Evolutionary conservation across 92 coral and sea anemone species (phyloP).

Genomic region (Bergia sp.): DNA sequence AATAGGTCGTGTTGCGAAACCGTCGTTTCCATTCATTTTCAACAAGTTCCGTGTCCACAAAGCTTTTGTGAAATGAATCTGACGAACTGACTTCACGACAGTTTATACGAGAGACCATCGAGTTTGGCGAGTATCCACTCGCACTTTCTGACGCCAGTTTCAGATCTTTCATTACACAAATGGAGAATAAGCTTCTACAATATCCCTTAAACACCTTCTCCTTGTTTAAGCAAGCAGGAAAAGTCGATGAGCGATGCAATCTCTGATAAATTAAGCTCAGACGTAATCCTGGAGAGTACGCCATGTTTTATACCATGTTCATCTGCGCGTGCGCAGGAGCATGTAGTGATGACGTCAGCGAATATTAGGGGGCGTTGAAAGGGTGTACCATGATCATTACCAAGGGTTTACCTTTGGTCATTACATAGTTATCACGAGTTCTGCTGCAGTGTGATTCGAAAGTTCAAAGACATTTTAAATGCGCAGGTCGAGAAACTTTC

Average conservation of each 20-base stretch:
- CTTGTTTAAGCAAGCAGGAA: background rate
- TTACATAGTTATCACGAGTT: too few species aligned
- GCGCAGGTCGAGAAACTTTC: too few species aligned
- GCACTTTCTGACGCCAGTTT: constrained; percentile 45
- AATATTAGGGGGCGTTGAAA: constrained; percentile 14
- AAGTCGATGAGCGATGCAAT: constrained; percentile 4
- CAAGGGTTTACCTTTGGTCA: too few species aligned
- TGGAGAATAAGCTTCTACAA: background rate
- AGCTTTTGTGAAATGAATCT: background rate
- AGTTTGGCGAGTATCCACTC: constrained; percentile 26
- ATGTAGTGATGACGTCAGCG: constrained; percentile 6
- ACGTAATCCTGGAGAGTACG: constrained; percentile 23
- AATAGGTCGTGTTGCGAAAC: constrained; percentile 71
- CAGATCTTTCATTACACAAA: constrained; percentile 15
- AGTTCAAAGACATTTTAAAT: too few species aligned
- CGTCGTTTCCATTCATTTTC: constrained; percentile 86
- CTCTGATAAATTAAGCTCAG: constrained; percentile 1
- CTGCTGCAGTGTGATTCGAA: too few species aligned
- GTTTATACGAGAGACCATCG: background rate
- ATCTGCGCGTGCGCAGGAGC: background rate
- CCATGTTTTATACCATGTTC: constrained; percentile 28
- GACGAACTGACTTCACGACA: constrained; percentile 5
- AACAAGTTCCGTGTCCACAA: constrained; percentile 64
- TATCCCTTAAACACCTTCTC: background rate
- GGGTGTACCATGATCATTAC: background rate